A percentile compares a stretch with the other conserved stretches of the same genome.
Conservation (phyloP, 2,888 invertebrate species). For the Caenorhabditis sulstoni region DNA sequence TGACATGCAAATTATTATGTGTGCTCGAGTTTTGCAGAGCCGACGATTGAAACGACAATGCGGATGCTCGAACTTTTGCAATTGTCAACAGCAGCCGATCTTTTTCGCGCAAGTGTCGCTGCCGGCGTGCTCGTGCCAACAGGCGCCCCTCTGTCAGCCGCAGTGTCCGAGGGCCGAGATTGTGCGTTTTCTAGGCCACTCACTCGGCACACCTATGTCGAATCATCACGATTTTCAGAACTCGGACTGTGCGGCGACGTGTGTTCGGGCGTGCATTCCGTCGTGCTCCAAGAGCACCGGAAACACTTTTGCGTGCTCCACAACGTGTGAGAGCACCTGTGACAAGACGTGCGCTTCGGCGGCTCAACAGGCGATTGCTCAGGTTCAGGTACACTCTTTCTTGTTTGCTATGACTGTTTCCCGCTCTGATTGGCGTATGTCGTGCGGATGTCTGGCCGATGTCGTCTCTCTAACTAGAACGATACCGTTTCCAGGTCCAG, state of each 20-base stretch:
- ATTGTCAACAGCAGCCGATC: constrained; percentile 62
- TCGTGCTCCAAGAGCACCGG: constrained; percentile 60
- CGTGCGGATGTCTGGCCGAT: too few relatives aligned
- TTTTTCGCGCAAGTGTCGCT: constrained; percentile 50
- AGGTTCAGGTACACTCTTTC: constrained; percentile 52
- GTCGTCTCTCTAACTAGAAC: too few relatives aligned
- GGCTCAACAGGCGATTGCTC: constrained; percentile 54
- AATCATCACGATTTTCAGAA: constrained; percentile 61
- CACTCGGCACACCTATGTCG: not conserved
- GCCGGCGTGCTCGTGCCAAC: constrained; percentile 64
- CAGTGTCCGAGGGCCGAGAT: constrained; percentile 63
- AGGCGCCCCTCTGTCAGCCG: constrained; percentile 64
- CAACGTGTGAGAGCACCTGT: constrained; percentile 62
- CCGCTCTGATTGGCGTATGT: not conserved
- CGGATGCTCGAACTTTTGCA: constrained; percentile 68
- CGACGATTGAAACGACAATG: constrained; percentile 65
- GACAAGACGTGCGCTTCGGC: constrained; percentile 61
- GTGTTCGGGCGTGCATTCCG: constrained; percentile 65
- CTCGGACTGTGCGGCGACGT: constrained; percentile 63
- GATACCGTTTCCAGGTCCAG: constrained; percentile 17
- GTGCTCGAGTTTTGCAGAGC: constrained; percentile 46
- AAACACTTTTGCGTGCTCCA: constrained; percentile 58
- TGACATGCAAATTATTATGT: not conserved
- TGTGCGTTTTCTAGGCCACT: constrained; percentile 29
- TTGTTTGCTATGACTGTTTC: too few relatives aligned